Evolutionary conservation across 1,140 invertebrate species (phyloP), one percentile per base, ranked within the genome.

Genomic region (Lepidurus packardi): DNA sequence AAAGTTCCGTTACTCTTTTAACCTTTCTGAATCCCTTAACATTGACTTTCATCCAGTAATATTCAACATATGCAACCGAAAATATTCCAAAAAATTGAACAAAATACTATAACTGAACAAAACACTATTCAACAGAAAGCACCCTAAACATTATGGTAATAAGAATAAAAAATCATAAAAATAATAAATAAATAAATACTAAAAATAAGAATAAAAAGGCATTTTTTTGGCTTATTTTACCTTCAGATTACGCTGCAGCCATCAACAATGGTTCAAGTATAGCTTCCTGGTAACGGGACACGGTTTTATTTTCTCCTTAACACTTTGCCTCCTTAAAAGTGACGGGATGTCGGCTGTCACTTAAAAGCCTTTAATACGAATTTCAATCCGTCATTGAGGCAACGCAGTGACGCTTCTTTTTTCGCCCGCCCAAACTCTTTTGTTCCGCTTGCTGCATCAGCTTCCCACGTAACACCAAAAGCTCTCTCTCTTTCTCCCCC

Each of bases 401-500:
- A n/a, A 9, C 1, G 53, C 53, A 13, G 53, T 5, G n/a, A 9
- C 1, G 53, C 53, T 65, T 65, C 13, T 65, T 65, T 65, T 65
- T 65, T 65, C 53, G 53, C 53, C 21, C 16, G 53, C 53, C 21
- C n/a, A 65, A 65, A 65, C 53, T 65, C 53, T 65, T 65, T 65
- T 65, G 53, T 65, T 65, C 53, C 53, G 21, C 53, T 65, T 65
- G 53, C 53, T 65, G 53, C 53, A 65, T 65, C 53, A 65, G 53
- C 53, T 65, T 65, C 53, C 53, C 53, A 65, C 53, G 53, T n/a
- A 16, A 65, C 53, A 65, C 53, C 53, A 65, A 65, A 65, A 16
- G 53, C 53, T 65, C 53, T 21, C 53, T 65, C 13, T 4, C 34
- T 34, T 4, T 34, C 34, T 4, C 34, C 34, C 34, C 53, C 45